Conservation (phyloP, 2,888 invertebrate genomes). For the Phaedon cochleariae region DNA sequence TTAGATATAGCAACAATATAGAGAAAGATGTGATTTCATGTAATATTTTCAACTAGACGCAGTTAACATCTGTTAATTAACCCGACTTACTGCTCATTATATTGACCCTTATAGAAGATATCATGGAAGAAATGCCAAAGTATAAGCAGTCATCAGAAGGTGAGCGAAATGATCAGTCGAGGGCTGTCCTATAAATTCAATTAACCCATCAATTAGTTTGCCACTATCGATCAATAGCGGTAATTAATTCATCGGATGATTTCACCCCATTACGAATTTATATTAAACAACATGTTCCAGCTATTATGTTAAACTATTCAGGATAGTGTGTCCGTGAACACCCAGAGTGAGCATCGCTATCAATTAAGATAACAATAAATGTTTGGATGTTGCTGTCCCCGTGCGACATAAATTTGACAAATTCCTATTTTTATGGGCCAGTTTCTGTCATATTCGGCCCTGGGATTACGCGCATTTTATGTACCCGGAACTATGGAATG, state of each 20-base stretch:
- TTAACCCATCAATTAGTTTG: conserved; percentile 1
- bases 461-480: conserved; percentile 26
- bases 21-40: too few species aligned
- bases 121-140: too few species aligned
- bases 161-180: not conserved
- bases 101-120: too few species aligned
- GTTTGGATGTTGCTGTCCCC: conserved; percentile 26
- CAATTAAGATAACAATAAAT: conserved; percentile 40
- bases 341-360: conserved; percentile 37
- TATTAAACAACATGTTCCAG: conserved; percentile 16
- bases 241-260: conserved; percentile 49
- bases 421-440: conserved; percentile 36
- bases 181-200: not conserved
- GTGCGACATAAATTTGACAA: conserved; percentile 35
- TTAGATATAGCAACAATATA: too few species aligned
- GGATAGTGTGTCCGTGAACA: conserved; percentile 25
- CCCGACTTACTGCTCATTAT: too few species aligned
- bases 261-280: conserved; percentile 43
- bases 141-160: too few species aligned
- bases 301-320: conserved; percentile 32
- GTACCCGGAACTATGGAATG: too few species aligned
- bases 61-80: too few species aligned
- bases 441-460: conserved; percentile 26
- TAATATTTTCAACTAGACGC: too few species aligned
- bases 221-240: conserved; percentile 7